Base-by-base conservation (phyloP, 2,888 invertebrate genomes). In the Agrilus mali region DNA sequence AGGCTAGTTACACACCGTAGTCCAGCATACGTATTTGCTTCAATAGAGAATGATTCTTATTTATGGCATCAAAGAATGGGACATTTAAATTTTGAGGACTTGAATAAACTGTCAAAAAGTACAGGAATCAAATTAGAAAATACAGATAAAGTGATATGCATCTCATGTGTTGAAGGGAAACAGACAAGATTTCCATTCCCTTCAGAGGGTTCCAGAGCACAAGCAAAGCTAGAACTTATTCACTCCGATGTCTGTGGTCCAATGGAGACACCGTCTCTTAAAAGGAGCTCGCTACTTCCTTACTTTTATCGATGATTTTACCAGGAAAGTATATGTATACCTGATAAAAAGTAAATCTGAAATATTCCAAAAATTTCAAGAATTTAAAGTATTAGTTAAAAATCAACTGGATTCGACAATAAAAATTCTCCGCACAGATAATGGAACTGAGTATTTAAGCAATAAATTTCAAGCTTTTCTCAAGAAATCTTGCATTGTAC, bases 261-360 rank as follows among this genome's bases (percentile, higher is more conserved):
- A 1, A 55, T 54, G 50, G 47, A 50, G 41, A 43, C 12, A 2
- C 14, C 16, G n/a, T 52, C 53, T 8, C 32, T 46, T 38, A 50
- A 48, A 13, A n/a, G 53, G 53, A 3, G 34, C 49, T 4, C 49
- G 42, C 34, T 59, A 55, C 44, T 54, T 56, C 46, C 42, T 60
- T 1, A 46, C 56, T 0, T 59, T 62, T 40, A 46, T 58, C 0
- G 60, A 60, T 50, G 59, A 62, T 44, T 46, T 41, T 36, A 17
- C 33, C 33, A 32, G 36, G 37, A 39, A 39, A 33, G 44, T 45
- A 12, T 50, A 48, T 41, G 46, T 47, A 5, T 43, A 43, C 34
- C 45, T 48, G 14, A 13, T 48, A 10, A 45, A 43, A 17, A 16
- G 12, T 13, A 49, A 47, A 27, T n/a, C 13, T 22, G 37, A 45